Conservation (phyloP, 2,797 vertebrate genomes). For the Crenichthys baileyi region DNA sequence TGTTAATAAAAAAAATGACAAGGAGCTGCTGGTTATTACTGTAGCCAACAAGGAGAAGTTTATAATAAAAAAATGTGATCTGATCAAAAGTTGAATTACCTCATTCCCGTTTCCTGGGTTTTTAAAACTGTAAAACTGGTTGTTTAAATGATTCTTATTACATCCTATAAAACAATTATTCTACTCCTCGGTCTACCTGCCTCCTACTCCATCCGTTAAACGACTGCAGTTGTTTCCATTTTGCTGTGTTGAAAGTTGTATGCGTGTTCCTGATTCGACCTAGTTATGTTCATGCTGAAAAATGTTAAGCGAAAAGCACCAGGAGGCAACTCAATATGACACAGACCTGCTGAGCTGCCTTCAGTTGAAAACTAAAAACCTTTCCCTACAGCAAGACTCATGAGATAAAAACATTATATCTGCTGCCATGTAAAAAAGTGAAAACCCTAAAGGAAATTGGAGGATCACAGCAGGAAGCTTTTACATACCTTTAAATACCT, state of each 20-base stretch:
- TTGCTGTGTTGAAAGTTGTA: neutral
- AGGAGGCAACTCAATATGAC: neutral
- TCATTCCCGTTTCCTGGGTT: neutral
- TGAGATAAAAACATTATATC: slow-evolving; percentile 40
- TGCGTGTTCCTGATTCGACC: neutral
- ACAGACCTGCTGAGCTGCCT: slow-evolving; percentile 5
- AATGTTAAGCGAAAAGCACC: neutral
- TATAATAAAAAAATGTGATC: neutral
- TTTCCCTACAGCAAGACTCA: slow-evolving; percentile 20
- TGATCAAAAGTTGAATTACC: neutral
- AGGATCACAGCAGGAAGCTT: slow-evolving; percentile 33
- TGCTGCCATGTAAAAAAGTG: slow-evolving; percentile 33
- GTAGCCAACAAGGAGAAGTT: neutral
- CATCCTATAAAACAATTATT: neutral
- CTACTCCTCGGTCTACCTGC: neutral
- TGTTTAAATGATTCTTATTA: neutral
- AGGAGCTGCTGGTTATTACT: neutral
- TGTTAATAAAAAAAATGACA: neutral
- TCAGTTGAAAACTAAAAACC: slow-evolving; percentile 29
- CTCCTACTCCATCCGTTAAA: neutral
- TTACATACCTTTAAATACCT: slow-evolving; percentile 33
- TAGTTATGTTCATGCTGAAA: neutral
- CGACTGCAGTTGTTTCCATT: neutral
- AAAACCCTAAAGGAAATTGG: slow-evolving; percentile 29
- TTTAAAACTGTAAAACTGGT: neutral